A percentile compares a stretch with the other conserved stretches of the same genome.
phyloP scores from a whole-genome alignment of 2,113 vertebrate genomes.

The Corythoichthys intestinalis region DNA sequence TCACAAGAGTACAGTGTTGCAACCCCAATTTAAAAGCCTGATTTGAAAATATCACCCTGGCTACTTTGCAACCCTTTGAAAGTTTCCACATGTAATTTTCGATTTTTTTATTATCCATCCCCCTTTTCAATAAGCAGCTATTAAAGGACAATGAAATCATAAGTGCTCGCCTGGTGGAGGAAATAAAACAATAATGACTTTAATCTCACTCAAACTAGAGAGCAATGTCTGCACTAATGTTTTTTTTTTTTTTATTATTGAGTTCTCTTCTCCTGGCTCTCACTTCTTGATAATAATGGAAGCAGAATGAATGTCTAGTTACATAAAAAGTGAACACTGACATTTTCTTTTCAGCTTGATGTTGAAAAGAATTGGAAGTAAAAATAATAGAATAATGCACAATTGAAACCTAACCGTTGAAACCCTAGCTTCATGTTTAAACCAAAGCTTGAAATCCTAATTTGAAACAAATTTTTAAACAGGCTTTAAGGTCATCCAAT shows the following conservation, averaged over 20 bases:
- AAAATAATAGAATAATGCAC: too few relatives aligned
- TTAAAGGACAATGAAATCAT: conserved; percentile 1
- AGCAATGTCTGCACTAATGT: background rate
- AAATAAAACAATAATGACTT: conserved; percentile 6
- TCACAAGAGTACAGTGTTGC: too few relatives aligned
- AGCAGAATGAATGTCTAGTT: background rate
- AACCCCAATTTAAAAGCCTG: too few relatives aligned
- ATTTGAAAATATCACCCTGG: too few relatives aligned
- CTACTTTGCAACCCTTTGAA: too few relatives aligned
- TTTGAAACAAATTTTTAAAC: background rate
- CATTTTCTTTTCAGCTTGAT: background rate
- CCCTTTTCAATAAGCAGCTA: background rate
- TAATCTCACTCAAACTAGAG: background rate
- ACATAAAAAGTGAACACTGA: background rate
- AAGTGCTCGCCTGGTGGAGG: background rate
- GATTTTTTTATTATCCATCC: too few relatives aligned
- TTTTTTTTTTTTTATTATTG: background rate
- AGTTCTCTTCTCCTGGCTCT: background rate
- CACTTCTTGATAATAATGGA: background rate
- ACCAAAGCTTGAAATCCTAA: background rate
- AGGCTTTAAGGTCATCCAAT: too few relatives aligned
- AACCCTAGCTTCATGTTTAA: background rate
- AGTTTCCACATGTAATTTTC: too few relatives aligned
- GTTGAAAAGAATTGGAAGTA: background rate
- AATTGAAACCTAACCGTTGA: too few relatives aligned